Evolutionary conservation across 2,797 vertebrate species (phyloP).

Genomic region (Triplophysa yarkandensis): DNA sequence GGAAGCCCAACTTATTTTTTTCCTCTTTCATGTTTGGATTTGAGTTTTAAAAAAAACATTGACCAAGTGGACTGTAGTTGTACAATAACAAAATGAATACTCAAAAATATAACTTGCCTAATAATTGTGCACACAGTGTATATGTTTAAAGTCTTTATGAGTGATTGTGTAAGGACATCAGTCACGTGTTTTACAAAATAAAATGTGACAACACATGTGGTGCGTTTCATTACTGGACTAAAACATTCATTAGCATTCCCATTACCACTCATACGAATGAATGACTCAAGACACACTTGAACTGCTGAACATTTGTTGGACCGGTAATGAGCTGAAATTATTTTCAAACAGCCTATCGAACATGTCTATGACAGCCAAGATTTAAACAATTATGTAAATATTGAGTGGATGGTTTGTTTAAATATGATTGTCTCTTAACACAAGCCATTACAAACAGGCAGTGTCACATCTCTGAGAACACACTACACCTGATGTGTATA

Average conservation of each 20-base stretch:
- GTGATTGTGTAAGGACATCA: slow-evolving; percentile 21
- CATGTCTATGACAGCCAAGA: not conserved
- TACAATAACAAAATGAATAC: no score
- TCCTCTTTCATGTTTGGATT: no score
- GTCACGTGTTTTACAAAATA: slow-evolving; percentile 32
- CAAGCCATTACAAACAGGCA: not conserved
- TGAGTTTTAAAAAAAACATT: no score
- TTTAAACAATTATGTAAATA: not conserved
- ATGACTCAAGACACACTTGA: not conserved
- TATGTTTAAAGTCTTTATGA: not conserved
- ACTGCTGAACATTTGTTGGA: not conserved
- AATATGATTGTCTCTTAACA: not conserved
- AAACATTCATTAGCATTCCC: slow-evolving; percentile 50
- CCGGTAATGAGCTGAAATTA: not conserved
- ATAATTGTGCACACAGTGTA: no score
- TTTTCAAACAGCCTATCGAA: not conserved
- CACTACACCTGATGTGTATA: not conserved
- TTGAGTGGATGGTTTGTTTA: not conserved
- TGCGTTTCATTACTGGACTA: slow-evolving; percentile 48
- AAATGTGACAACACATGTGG: slow-evolving; percentile 41
- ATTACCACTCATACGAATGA: not conserved
- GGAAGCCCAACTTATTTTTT: no score
- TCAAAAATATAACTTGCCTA: no score
- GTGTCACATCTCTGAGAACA: not conserved
- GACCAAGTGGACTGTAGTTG: no score